A percentile compares a stretch with the other conserved stretches of the same genome.
phyloP scores from a whole-genome alignment of 2,797 vertebrate genomes.

The Manis crassicaudata region DNA sequence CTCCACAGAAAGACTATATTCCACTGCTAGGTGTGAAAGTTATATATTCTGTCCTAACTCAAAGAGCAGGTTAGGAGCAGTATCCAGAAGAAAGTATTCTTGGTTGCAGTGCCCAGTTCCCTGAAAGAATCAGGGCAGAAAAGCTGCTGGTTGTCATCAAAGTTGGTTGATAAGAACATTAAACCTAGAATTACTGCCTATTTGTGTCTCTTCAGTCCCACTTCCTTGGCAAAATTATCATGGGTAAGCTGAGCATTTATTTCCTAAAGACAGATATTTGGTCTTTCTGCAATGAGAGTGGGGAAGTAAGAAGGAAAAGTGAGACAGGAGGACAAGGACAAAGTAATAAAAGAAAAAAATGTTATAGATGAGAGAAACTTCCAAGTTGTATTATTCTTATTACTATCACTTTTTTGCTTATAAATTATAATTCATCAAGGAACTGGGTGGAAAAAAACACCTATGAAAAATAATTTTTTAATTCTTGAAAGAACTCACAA shows the following conservation, averaged over 20 bases:
- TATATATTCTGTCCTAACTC: not conserved
- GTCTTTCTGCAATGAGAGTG: not conserved
- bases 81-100: not conserved
- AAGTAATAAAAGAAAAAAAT: constrained; percentile 4
- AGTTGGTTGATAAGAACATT: not conserved
- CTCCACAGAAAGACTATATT: not conserved
- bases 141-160: not conserved
- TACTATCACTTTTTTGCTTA: not conserved
- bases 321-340: not conserved
- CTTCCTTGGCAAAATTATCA: not conserved
- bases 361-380: not conserved
- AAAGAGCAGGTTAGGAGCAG: not conserved
- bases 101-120: not conserved
- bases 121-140: constrained; percentile 18
- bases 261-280: constrained; percentile 39
- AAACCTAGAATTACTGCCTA: not conserved
- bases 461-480: not conserved
- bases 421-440: not conserved
- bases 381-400: not conserved
- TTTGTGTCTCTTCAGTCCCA: not conserved
- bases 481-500: constrained; percentile 1
- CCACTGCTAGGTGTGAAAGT: not conserved
- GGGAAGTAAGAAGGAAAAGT: not conserved
- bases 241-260: not conserved
- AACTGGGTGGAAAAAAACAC: constrained; percentile 9